Base-by-base conservation (phyloP, 1,140 invertebrate genomes). In the Aphelenchoides avenae region DNA sequence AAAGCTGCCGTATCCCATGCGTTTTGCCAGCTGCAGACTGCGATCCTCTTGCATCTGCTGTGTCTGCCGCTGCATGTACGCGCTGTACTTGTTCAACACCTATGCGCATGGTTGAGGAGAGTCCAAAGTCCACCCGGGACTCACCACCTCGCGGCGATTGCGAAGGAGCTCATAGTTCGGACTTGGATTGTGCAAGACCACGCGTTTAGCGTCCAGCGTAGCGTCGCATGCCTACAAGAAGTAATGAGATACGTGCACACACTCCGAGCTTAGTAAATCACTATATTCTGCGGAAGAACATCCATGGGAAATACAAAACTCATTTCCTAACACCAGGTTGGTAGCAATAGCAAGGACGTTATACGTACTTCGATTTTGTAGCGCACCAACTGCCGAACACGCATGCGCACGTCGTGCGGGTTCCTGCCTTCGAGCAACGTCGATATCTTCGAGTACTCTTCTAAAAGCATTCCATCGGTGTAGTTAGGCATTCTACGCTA, bases 281-380 rank as follows among this genome's bases (percentile, higher is more conserved):
- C 24, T 39, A 18, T 20, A 18, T 39, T 48, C 65, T 55, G 18
- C 31, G 46, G 44, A 5, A 64, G 9, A 9, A 3, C 42, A 62
- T 64, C 34, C 55, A 64, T 26, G 58, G 11, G 15, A 41, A 30
- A 18, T 39, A 18, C 37, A 15, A 18, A 18, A 20, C 15, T 20
- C 15, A 18, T 39, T 20, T n/a, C n/a, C n/a, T n/a, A n/a, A n/a
- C n/a, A n/a, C n/a, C 3, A 39, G 3, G 1, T 18, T 15, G 24
- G 37, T 20, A 15, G 18, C 24, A 39, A 39, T 18, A 39, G 37
- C 15, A 39, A 39, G 1, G 18, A 3, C 3, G 18, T 39, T 39
- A 15, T 39, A 55, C 61, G 22, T 20, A 70, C 63, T 40, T 49
- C 33, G 42, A 65, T 68, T 40, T 65, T 72, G 15, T 36, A 70